Percentiles rank a stretch among this genome's conserved stretches.
These are phyloP conservation scores for Arctia plantaginis DNA, from an alignment of 2,888 invertebrate genomes.

Conservation along the genomic window DNA sequence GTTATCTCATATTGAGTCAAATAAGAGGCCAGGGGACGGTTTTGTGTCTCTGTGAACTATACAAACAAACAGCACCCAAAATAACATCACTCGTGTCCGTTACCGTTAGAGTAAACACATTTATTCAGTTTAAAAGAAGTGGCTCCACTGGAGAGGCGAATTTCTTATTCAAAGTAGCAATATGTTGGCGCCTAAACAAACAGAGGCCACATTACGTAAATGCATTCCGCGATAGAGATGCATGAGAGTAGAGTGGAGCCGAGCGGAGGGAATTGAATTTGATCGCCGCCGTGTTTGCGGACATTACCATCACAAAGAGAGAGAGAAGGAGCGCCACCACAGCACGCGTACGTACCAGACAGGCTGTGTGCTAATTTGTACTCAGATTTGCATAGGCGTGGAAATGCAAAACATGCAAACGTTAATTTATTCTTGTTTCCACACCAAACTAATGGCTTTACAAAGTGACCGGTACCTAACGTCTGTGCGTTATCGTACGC, in stretches of 20 bases:
- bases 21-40: not conserved
- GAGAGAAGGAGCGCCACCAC: not conserved
- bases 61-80: constrained; percentile 40
- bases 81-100: constrained; percentile 32
- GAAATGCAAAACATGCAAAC: not conserved
- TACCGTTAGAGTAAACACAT: constrained; percentile 58
- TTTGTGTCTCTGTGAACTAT: constrained; percentile 11
- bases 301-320: constrained; percentile 76
- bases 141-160: constrained; percentile 63
- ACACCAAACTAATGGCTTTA: not conserved
- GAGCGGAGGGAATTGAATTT: constrained; percentile 54
- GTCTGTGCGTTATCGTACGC: not conserved
- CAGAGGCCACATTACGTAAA: constrained; percentile 67
- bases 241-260: constrained; percentile 52
- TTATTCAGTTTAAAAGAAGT: constrained; percentile 55
- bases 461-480: not conserved
- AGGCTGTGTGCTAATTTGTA: not conserved
- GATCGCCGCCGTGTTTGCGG: constrained; percentile 63
- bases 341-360: not conserved
- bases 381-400: not conserved
- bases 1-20: not conserved
- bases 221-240: constrained; percentile 65
- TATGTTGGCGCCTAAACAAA: constrained; percentile 79
- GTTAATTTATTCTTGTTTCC: not conserved
- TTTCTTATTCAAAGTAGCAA: constrained; percentile 82